Base-by-base conservation (phyloP, 2,888 invertebrate genomes). In the Petrolisthes cinctipes region DNA sequence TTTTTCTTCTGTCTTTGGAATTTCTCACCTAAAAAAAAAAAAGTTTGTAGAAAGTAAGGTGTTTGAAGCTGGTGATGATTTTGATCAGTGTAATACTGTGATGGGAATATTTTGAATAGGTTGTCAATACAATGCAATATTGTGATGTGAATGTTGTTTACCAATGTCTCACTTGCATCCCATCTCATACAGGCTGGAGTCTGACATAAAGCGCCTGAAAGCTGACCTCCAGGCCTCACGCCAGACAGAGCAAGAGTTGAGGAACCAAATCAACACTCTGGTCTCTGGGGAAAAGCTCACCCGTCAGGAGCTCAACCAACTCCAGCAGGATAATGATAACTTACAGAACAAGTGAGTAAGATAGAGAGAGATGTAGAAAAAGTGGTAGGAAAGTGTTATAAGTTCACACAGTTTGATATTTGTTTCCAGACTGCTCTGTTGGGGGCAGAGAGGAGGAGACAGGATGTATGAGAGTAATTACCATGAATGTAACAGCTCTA, bases 261-360 rank as follows among this genome's bases (percentile, higher is more conserved):
- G 95, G 92, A 94, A 95, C 92, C 96, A 96, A 93, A 94, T 96
- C 91, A 94, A 93, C 91, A 93, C 94, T 57, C 94, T 96, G 91
- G 93, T 95, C 82, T 94, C 94, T 86, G 94, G 94, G 90, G 97
- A 97, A 92, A 95, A 95, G 92, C 94, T 94, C 91, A 93, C 94
- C 71, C 95, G 95, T 92, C 94, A 95, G 91, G 97, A 97, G 93
- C 94, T 96, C 92, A 94, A 94, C 87, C 95, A 95, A 92, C 95
- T 97, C 92, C 96, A 96, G 93, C 95, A 96, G 92, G 97, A 97
- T 92, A 96, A 97, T 92, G 97, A 97, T 92, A 96, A 96, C 92
- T 94, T 98, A 91, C 97, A 98, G 92, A 95, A 95, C 92, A 96
- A 96, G 95, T 96, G 92, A 93, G 94, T 79, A 23, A 23, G 37